Evolutionary conservation across 2,888 invertebrate species (phyloP).

Genomic region (Ctenicera cuprea): DNA sequence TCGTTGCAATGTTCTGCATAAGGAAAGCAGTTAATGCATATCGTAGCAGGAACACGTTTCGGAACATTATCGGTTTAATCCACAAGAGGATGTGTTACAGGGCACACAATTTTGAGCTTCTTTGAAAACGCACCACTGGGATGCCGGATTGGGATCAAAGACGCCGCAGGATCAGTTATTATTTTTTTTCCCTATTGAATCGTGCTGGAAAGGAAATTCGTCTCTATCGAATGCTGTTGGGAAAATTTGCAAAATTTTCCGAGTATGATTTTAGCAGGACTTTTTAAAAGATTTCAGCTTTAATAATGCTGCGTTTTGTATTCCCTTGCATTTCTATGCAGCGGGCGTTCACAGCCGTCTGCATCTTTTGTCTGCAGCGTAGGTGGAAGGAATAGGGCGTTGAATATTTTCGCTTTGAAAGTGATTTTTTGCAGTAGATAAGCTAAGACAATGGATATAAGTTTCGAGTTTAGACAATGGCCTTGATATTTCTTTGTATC

Average conservation of each 20-base stretch:
- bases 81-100: conserved; percentile 53
- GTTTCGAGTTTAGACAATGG: conserved; percentile 47
- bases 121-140: conserved; percentile 35
- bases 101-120: conserved; percentile 34
- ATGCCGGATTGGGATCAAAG: conserved; percentile 32
- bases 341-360: conserved; percentile 29
- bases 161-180: conserved; percentile 29
- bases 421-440: conserved; percentile 45
- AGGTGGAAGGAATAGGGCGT: conserved; percentile 44
- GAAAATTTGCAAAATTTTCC: neutral
- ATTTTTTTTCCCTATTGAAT: conserved; percentile 18
- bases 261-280: neutral
- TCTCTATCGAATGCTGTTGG: neutral
- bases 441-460: conserved; percentile 45
- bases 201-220: neutral
- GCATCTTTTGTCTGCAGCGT: conserved; percentile 38
- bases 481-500: conserved; percentile 47
- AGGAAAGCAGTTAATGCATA: conserved; percentile 44
- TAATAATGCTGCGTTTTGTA: conserved; percentile 13
- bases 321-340: conserved; percentile 5
- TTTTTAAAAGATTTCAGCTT: neutral
- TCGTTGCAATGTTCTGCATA: conserved; percentile 5
- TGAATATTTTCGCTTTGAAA: conserved; percentile 48
- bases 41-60: conserved; percentile 46
- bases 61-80: conserved; percentile 55